Conservation (phyloP, 2,888 invertebrate species). For the Phymatocera aterrima region DNA sequence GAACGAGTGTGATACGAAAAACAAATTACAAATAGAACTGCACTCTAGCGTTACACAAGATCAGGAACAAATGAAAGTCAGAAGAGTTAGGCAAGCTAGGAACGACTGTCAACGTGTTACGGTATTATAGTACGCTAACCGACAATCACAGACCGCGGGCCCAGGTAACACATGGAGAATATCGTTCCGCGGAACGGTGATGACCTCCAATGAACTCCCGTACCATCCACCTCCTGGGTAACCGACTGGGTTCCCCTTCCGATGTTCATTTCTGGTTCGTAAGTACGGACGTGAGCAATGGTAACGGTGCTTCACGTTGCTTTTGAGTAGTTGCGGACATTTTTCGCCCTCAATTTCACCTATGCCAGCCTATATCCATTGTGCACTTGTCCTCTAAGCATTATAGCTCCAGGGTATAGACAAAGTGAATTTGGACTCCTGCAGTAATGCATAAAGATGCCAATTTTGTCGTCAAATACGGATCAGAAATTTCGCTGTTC, state of each 20-base stretch:
- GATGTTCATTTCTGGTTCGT: neutral
- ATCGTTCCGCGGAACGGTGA: conserved; percentile 23
- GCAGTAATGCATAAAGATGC: no score
- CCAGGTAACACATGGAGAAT: conserved; percentile 11
- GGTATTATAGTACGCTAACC: no score
- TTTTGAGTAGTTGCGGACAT: neutral
- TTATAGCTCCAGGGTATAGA: no score
- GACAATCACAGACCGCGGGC: neutral
- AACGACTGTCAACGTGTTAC: conserved; percentile 6
- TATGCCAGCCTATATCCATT: neutral
- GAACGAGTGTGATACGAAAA: neutral
- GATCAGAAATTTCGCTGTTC: no score
- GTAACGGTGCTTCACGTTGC: conserved; percentile 37
- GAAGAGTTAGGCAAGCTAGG: no score
- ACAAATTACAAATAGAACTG: neutral
- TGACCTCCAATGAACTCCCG: conserved; percentile 43
- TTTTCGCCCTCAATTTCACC: neutral
- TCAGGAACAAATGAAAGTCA: neutral
- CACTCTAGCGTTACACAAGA: neutral
- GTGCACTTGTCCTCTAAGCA: no score
- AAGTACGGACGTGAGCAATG: neutral
- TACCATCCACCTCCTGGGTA: conserved; percentile 23
- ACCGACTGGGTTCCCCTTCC: neutral
- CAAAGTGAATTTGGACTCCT: no score
- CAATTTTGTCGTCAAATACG: no score